phyloP scores from a whole-genome alignment of 2,888 invertebrate genomes.

The Mystacides longicornis region DNA sequence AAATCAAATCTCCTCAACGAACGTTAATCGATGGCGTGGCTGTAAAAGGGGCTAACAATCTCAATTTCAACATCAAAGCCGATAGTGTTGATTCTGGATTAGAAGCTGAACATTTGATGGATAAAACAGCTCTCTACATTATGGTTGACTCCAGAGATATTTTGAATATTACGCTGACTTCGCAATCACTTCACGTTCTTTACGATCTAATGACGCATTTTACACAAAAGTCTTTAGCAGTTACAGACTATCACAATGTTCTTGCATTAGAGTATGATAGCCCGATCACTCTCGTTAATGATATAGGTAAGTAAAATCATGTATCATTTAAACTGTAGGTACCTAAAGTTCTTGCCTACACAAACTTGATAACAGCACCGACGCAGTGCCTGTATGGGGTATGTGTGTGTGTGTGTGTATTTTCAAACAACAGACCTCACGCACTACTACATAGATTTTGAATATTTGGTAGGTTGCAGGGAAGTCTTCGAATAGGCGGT shows the following conservation, averaged over 20 bases:
- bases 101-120: constrained; percentile 37
- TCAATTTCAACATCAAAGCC: constrained; percentile 39
- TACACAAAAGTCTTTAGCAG: constrained; percentile 37
- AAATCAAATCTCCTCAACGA: constrained; percentile 29
- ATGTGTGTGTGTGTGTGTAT: too few relatives aligned
- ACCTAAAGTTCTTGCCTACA: background rate
- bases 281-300: constrained; percentile 50
- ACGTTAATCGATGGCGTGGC: constrained; percentile 34
- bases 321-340: background rate
- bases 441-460: too few relatives aligned
- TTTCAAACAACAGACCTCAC: too few relatives aligned
- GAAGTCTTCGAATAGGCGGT: too few relatives aligned
- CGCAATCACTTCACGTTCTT: constrained; percentile 53
- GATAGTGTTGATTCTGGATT: constrained; percentile 48
- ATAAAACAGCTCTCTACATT: constrained; percentile 55
- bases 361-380: too few relatives aligned
- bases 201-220: constrained; percentile 39
- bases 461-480: too few relatives aligned
- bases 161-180: constrained; percentile 62
- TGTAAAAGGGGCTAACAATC: constrained; percentile 23
- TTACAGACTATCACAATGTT: constrained; percentile 35
- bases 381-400: too few relatives aligned
- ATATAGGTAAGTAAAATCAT: constrained; percentile 47
- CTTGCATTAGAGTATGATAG: constrained; percentile 35
- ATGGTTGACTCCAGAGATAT: constrained; percentile 60